Evolutionary conservation across 1,140 invertebrate species (phyloP), one percentile per base, ranked within the genome.

Genomic region (Nebria ingens): DNA sequence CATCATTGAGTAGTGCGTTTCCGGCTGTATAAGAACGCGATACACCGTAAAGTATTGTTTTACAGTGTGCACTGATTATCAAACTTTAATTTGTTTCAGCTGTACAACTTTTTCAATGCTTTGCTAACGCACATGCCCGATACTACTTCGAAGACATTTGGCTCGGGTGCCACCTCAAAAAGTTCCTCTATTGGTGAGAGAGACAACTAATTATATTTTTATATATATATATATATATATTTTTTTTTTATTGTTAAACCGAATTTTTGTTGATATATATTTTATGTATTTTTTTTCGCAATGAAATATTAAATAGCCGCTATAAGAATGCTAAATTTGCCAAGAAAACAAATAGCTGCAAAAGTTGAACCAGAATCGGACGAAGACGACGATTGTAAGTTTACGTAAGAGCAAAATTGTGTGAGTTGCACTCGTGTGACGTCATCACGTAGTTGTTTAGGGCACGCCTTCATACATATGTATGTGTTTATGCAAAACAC

Each of bases 51-150:
- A n/a, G n/a, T n/a, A n/a, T n/a, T n/a, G n/a, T n/a, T n/a, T n/a
- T n/a, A n/a, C n/a, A n/a, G n/a, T n/a, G n/a, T n/a, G n/a, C n/a
- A n/a, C n/a, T n/a, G n/a, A n/a, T n/a, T n/a, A n/a, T n/a, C n/a
- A 34, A 34, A 34, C 25, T 34, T 34, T 34, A 9, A 6, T 38
- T 54, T 72, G 58, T 82, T 82, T 53, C 75, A 93, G 89, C 72
- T 94, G 19, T 92, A 92, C 73, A 91, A 93, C 68, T 93, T 93
- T 71, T 94, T 93, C 78, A 91, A 89, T 72, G 88, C 89, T 52
- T 80, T 94, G 52, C 76, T 89, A 52, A 85, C 81, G 56, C 84
- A 88, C 69, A 85, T 89, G 74, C 81, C 82, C 51, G 79, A 83
- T 61, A 79, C 79, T 19, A 78, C 69, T 22, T 71, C 70, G 63